Evolutionary conservation across 2,797 vertebrate species (phyloP), one percentile per base, ranked within the genome.

Genomic region (Caiman crocodilus): DNA sequence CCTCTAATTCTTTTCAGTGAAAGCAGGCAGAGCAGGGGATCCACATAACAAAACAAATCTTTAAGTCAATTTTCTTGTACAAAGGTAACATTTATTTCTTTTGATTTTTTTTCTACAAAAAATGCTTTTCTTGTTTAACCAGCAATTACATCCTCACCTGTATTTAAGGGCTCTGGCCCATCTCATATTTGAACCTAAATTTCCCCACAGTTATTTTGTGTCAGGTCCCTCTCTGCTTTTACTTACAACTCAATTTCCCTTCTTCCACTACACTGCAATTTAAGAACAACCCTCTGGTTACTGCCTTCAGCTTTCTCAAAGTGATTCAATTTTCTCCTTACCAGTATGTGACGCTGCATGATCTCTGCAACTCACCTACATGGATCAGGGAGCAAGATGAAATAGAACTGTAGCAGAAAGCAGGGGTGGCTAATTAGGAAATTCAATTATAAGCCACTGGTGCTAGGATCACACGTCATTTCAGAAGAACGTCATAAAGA

Each of bases 91-190:
- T 50, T 18, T 4, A 58, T 0, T 5, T 50, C 25, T 30, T 83
- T 79, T 6, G 1, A 1, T 10, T 4, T 73, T 8, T 8, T 76
- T 60, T 63, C n/a, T 17, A 60, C 1, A 50, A 84, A n/a, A 58
- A 67, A 26, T 1, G 0, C 5, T 55, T 79, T 28, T 25, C 30
- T 57, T 25, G 59, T 56, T 32, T 67, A 32, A 71, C 20, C 32
- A 71, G 65, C 30, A 50, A 50, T 50, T 50, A 50, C 42, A 50
- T 50, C 42, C 42, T 50, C 42, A 50, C 35, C 35, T 35, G 35
- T 35, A 35, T 35, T 35, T 35, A 35, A 35, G 0, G 1, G 0
- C 0, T 2, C 4, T 84, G 21, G 7, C 87, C 88, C 6, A 69
- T 1, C 2, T 73, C 25, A 25, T 11, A 32, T 81, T 67, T 35